phyloP scores from a whole-genome alignment of 2,113 vertebrate genomes.

The Albula glossodonta region DNA sequence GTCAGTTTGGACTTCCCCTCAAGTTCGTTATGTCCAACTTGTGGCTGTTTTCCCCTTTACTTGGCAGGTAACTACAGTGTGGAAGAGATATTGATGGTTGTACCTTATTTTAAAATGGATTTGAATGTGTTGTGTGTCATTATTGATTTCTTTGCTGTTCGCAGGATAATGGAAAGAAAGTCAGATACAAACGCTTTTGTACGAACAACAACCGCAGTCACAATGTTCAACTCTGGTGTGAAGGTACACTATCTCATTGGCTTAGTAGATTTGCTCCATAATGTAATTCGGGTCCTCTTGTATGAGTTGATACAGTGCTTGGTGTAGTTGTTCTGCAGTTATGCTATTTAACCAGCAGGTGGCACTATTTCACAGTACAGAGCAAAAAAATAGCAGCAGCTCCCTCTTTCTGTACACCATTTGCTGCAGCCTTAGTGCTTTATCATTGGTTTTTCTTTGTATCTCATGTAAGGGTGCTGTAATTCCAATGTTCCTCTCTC shows the following conservation, averaged over 20 bases:
- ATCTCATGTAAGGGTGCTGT: not conserved
- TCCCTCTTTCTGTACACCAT: too few species aligned
- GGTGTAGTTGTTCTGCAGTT: not conserved
- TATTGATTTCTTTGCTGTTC: conserved; percentile 26
- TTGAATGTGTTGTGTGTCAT: not conserved
- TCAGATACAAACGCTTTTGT: conserved; percentile 77
- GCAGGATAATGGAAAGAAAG: conserved; percentile 77
- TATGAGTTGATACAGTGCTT: not conserved
- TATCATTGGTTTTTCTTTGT: not conserved
- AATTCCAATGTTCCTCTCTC: too few species aligned
- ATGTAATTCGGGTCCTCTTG: too few species aligned
- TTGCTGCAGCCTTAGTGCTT: not conserved
- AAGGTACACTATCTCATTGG: conserved; percentile 73
- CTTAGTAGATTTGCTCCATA: too few species aligned
- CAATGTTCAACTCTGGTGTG: conserved; percentile 86
- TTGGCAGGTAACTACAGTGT: conserved; percentile 78
- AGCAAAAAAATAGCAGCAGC: too few species aligned
- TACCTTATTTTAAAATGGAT: too few species aligned
- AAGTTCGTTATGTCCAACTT: conserved; percentile 86
- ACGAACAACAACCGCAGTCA: conserved; percentile 87
- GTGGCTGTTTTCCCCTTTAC: conserved; percentile 85
- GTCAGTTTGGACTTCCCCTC: conserved; percentile 81
- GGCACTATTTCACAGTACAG: not conserved
- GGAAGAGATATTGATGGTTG: not conserved
- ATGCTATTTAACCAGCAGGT: not conserved